Base-by-base conservation (phyloP, 1,140 invertebrate species). In the Coenobita brevimanus region DNA sequence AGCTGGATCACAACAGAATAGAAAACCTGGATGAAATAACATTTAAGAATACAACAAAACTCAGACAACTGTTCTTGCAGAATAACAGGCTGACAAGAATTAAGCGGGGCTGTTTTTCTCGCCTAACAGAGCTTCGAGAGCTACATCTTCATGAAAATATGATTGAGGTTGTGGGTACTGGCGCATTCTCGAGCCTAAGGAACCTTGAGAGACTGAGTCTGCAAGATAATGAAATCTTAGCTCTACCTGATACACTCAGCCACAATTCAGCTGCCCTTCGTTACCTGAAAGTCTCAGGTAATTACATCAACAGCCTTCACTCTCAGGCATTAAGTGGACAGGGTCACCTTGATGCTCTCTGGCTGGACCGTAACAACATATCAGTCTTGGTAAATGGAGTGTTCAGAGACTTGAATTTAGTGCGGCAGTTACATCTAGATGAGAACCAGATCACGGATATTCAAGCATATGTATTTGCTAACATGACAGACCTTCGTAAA, bases 1-100 rank as follows among this genome's bases (percentile, higher is more conserved):
- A 97, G 89, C 92, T 99, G 90, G 97, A 98, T 93, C 96, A 97
- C 90, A 99, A 99, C 93, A 95, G 95, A 92, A 96, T 99, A 71
- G 94, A 94, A 8, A 95, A 96, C 91, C 92, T 99, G 78, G 94
- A 97, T 91, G 95, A 95, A 15, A 95, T 95, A 62, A 95, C 96
- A 89, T 98, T 98, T 92, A 93, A 95, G 85, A 96, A 95, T 91
- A 93, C 96, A 82, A 93, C 94, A 62, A 95, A 95, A 89, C 92
- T 98, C 62, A 94, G 95, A 81, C 97, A 97, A 93, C 94, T 98
- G 27, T 94, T 97, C 62, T 92, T 98, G 54, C 96, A 98, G 91
- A 96, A 97, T 71, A 98, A 98, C 93, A 94, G 95, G 90, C 94
- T 98, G 81, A 93, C 93, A 81, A 94, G 94, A 67, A 95, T 98